Evolutionary conservation across 1,140 invertebrate species (phyloP).

Genomic region (Drosophila aff.): DNA sequence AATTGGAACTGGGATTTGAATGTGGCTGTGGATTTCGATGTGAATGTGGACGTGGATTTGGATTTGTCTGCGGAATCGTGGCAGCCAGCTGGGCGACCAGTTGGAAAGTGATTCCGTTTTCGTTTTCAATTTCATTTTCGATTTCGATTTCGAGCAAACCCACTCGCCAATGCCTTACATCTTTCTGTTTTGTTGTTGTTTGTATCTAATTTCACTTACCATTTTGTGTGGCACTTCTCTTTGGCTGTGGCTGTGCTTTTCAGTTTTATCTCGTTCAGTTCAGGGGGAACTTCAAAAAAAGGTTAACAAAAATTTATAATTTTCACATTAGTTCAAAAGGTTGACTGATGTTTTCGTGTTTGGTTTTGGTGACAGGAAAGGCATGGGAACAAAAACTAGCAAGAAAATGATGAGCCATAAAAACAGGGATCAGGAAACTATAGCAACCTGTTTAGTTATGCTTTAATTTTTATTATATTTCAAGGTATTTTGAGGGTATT

Average conservation of each 20-base stretch:
- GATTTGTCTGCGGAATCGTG: not conserved
- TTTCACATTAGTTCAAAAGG: slow-evolving; percentile 4
- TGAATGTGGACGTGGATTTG: not conserved
- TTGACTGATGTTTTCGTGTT: not conserved
- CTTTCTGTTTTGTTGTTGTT: not conserved
- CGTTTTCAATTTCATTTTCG: slow-evolving; percentile 18
- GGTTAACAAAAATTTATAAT: not conserved
- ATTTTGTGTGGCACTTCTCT: slow-evolving; percentile 32
- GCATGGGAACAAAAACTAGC: not conserved
- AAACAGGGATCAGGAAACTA: not conserved
- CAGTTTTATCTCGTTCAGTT: slow-evolving; percentile 16
- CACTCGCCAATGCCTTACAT: slow-evolving; percentile 2
- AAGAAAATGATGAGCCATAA: not conserved
- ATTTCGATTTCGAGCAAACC: slow-evolving; percentile 5
- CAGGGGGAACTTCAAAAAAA: slow-evolving; percentile 4
- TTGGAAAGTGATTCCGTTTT: slow-evolving; percentile 53
- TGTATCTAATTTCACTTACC: slow-evolving; percentile 59
- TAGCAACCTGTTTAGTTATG: not conserved
- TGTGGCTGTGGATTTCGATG: not conserved
- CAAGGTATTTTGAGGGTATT: too few relatives aligned
- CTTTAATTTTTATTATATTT: too few relatives aligned
- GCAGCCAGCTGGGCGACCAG: slow-evolving; percentile 51
- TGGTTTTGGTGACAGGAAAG: not conserved
- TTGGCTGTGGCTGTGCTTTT: slow-evolving; percentile 13
- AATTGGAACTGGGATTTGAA: slow-evolving; percentile 12